Evolutionary conservation across 2,113 vertebrate genomes (phyloP).

Genomic region (Coreoperca whiteheadi): DNA sequence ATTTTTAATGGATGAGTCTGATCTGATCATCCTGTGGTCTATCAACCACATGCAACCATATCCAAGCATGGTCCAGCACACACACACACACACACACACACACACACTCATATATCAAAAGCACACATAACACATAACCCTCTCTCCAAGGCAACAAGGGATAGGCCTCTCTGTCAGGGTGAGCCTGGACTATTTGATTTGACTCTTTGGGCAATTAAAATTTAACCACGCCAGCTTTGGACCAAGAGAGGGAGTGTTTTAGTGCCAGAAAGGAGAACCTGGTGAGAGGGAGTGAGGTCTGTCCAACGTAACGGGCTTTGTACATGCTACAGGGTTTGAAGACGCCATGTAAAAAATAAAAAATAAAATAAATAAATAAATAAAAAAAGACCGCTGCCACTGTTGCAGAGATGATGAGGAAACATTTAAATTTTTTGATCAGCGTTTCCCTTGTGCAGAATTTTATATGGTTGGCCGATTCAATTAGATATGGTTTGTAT

Average conservation of each 20-base stretch:
- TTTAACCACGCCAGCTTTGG: conserved; percentile 31
- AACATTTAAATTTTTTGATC: neutral
- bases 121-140: neutral
- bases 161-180: neutral
- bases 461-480: neutral
- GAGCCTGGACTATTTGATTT: conserved; percentile 11
- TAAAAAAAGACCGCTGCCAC: no score
- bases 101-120: neutral
- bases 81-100: neutral
- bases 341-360: neutral
- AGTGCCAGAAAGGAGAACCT: conserved; percentile 7
- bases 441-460: neutral
- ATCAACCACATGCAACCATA: conserved; percentile 33
- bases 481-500: neutral
- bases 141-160: conserved; percentile 3
- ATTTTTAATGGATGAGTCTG: conserved; percentile 61
- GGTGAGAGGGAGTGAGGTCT: neutral
- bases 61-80: conserved; percentile 2
- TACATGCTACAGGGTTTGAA: neutral
- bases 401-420: neutral
- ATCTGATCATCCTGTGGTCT: conserved; percentile 48
- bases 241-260: neutral
- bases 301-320: neutral
- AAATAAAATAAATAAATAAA: no score
- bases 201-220: conserved; percentile 35